Conservation (phyloP, 1,140 invertebrate species). For the Zaprionus nigranus region DNA sequence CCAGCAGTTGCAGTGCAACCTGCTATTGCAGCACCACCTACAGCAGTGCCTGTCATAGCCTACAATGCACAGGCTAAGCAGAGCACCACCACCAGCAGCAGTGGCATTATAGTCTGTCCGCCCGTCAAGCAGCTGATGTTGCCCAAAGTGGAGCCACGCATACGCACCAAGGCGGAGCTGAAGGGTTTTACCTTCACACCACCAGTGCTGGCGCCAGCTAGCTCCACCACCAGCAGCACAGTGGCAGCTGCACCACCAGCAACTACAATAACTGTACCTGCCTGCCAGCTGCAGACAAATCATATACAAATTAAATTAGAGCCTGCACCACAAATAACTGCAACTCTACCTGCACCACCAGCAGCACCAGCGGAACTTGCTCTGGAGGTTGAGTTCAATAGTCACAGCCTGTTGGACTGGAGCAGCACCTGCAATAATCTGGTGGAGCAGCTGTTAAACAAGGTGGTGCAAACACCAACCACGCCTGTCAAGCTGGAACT, state of each 20-base stretch:
- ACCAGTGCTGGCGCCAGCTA: slow-evolving; percentile 47
- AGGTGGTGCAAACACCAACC: slow-evolving; percentile 19
- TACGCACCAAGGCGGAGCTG: slow-evolving; percentile 92
- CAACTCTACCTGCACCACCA: background rate
- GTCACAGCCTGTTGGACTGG: slow-evolving; percentile 70
- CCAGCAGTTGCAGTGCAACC: background rate
- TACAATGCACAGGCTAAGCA: slow-evolving; percentile 63
- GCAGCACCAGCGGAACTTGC: slow-evolving; percentile 20
- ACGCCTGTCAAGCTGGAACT: slow-evolving; percentile 65
- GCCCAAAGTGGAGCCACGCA: slow-evolving; percentile 88
- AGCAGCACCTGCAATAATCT: slow-evolving; percentile 79
- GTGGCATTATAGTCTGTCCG: background rate
- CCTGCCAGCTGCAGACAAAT: slow-evolving; percentile 42
- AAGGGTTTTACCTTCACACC: slow-evolving; percentile 87
- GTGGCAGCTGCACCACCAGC: background rate
- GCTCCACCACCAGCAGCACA: slow-evolving; percentile 38
- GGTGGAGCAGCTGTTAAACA: slow-evolving; percentile 71
- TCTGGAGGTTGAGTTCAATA: slow-evolving; percentile 48
- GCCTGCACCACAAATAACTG: slow-evolving; percentile 23
- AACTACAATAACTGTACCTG: background rate
- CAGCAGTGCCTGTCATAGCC: slow-evolving; percentile 67
- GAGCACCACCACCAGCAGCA: background rate
- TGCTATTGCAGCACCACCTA: too few relatives aligned
- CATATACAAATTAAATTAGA: slow-evolving; percentile 71
- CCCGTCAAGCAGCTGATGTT: too few relatives aligned